These are phyloP conservation scores for Actenoides lindsayi DNA, from an alignment of 2,113 vertebrate species.

Conservation along the genomic window DNA sequence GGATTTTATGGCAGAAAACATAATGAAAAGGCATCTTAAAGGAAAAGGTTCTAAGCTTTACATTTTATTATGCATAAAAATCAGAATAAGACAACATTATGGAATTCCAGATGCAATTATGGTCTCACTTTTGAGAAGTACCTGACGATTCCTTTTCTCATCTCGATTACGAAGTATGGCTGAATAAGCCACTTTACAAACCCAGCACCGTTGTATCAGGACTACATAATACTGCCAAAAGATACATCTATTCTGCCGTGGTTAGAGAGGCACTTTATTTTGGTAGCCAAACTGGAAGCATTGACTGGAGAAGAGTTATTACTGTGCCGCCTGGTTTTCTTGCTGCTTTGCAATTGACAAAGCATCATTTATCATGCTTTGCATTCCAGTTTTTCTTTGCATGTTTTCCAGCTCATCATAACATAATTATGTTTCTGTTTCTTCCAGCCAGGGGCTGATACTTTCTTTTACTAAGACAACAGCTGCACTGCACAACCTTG, in stretches of 20 bases:
- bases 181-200: background rate
- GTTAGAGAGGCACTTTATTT: background rate
- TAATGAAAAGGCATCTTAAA: background rate
- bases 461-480: constrained; percentile 70
- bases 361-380: constrained; percentile 60
- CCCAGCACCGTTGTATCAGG: background rate
- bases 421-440: constrained; percentile 72
- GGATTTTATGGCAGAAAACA: background rate
- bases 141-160: background rate
- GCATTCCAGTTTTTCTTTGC: constrained; percentile 71
- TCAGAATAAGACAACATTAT: background rate
- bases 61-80: background rate
- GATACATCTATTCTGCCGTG: background rate
- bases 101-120: background rate
- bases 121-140: background rate
- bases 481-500: constrained; percentile 75
- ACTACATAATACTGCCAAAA: background rate
- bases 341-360: constrained; percentile 55
- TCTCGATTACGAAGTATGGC: background rate
- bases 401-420: constrained; percentile 73
- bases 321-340: background rate
- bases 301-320: constrained; percentile 28
- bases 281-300: constrained; percentile 55
- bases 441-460: constrained; percentile 62
- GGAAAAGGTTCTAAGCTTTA: background rate